These are phyloP conservation scores for Papilio protenor DNA, from an alignment of 2,888 invertebrate genomes.

Conservation along the genomic window DNA sequence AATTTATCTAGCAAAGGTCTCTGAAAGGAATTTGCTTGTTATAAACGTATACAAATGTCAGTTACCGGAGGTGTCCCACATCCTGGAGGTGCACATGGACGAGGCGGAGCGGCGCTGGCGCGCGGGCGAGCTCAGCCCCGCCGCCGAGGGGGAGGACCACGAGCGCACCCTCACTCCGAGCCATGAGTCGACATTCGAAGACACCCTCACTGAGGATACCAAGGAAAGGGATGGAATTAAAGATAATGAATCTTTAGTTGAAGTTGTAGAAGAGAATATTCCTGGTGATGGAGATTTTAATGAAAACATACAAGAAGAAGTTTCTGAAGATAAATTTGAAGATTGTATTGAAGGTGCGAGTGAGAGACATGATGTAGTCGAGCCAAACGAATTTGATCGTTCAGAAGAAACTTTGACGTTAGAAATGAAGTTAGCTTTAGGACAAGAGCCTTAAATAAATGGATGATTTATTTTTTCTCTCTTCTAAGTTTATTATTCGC, in stretches of 20 bases:
- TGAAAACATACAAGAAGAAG: conserved; percentile 57
- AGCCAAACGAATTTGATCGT: conserved; percentile 54
- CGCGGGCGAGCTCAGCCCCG: conserved; percentile 59
- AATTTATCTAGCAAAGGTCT: no score
- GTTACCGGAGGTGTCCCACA: conserved; percentile 75
- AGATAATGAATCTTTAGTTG: not conserved
- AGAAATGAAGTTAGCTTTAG: conserved; percentile 75
- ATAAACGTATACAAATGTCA: conserved; percentile 47
- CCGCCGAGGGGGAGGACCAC: conserved; percentile 58
- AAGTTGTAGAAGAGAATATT: conserved; percentile 11
- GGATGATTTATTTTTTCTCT: not conserved
- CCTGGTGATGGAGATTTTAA: conserved; percentile 29
- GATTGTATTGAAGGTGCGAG: conserved; percentile 65
- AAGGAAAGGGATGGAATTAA: conserved; percentile 15
- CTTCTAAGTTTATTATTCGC: not conserved
- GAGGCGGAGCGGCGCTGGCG: conserved; percentile 69
- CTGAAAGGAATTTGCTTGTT: no score
- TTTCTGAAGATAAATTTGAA: conserved; percentile 73
- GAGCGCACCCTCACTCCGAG: conserved; percentile 68
- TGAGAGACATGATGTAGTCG: conserved; percentile 26
- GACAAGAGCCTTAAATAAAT: not conserved
- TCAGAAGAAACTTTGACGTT: conserved; percentile 69
- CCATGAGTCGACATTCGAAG: conserved; percentile 64
- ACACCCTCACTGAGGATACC: conserved; percentile 67
- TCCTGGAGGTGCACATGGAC: conserved; percentile 72